phyloP scores from a whole-genome alignment of 1,140 invertebrate species.

The Notospermus geniculatus region DNA sequence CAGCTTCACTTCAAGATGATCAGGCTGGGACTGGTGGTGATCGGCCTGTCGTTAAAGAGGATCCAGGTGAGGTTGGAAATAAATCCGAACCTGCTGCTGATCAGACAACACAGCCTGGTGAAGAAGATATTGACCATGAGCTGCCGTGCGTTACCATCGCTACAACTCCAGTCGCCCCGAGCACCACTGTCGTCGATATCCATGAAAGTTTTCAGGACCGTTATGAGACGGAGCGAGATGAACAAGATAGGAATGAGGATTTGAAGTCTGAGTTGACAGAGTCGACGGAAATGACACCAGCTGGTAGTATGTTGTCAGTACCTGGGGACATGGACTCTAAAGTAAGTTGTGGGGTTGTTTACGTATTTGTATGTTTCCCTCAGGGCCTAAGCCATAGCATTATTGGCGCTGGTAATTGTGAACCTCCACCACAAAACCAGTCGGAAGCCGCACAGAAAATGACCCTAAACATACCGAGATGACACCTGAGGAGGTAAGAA shows the following conservation, averaged over 20 bases:
- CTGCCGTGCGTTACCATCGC: conserved; percentile 43
- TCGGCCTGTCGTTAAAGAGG: not conserved
- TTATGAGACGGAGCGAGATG: conserved; percentile 3
- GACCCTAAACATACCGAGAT: too few species aligned
- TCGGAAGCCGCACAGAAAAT: too few species aligned
- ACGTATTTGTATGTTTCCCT: too few species aligned
- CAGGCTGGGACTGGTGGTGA: conserved; percentile 11
- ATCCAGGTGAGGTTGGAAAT: conserved; percentile 12
- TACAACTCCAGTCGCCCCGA: conserved; percentile 62
- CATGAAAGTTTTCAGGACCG: conserved; percentile 56
- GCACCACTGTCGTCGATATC: conserved; percentile 68
- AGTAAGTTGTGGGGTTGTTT: too few species aligned
- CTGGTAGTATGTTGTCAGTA: conserved; percentile 13
- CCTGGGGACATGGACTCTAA: conserved; percentile 16
- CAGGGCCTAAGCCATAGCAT: too few species aligned
- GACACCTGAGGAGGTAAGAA: too few species aligned
- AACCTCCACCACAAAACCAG: too few species aligned
- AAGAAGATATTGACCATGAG: not conserved
- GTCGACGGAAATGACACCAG: too few species aligned
- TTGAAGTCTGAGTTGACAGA: too few species aligned
- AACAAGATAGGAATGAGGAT: too few species aligned
- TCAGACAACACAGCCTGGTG: not conserved
- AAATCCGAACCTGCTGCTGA: too few species aligned
- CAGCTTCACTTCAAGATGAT: conserved; percentile 11
- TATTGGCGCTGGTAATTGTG: too few species aligned